Evolutionary conservation across 2,888 invertebrate species (phyloP), one percentile per base, ranked within the genome.

Genomic region (Coecobrya sp.): DNA sequence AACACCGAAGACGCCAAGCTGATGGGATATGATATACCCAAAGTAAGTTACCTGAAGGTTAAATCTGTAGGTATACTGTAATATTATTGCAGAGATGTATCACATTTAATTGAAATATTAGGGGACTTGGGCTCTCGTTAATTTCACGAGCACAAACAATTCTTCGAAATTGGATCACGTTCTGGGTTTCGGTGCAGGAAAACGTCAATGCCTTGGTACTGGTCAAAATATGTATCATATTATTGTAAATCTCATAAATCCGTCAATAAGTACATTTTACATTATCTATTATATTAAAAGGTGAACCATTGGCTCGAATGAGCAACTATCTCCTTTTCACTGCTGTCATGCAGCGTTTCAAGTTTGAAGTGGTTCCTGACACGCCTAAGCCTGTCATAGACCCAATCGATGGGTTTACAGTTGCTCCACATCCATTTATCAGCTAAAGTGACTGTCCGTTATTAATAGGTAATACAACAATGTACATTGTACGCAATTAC

Each of bases 21-120:
- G 1, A 96, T 95, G 11, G 96, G 96, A 13, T 97, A 97, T 95
- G 95, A 95, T 30, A 96, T 97, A 94, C 96, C 97, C 0, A 96
- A 96, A 95, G 96, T 95, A 94, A 62, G 42, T 65, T n/a, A 55
- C 16, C 13, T n/a, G 16, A n/a, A n/a, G n/a, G 11, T 65, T 62
- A 62, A 27, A 0, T 70, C 7, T 30, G n/a, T n/a, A n/a, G n/a
- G n/a, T n/a, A n/a, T n/a, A n/a, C n/a, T n/a, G n/a, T n/a, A n/a
- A n/a, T n/a, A n/a, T n/a, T n/a, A n/a, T n/a, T n/a, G n/a, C n/a
- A n/a, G n/a, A n/a, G n/a, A n/a, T n/a, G n/a, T n/a, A n/a, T n/a
- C n/a, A n/a, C n/a, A n/a, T 76, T 30, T 45, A n/a, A 79, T 52
- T 36, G 36, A 7, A 59, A 30, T n/a, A n/a, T 16, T 52, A 95